phyloP scores from a whole-genome alignment of 2,797 vertebrate genomes.

The Chaetophractus vellerosus region DNA sequence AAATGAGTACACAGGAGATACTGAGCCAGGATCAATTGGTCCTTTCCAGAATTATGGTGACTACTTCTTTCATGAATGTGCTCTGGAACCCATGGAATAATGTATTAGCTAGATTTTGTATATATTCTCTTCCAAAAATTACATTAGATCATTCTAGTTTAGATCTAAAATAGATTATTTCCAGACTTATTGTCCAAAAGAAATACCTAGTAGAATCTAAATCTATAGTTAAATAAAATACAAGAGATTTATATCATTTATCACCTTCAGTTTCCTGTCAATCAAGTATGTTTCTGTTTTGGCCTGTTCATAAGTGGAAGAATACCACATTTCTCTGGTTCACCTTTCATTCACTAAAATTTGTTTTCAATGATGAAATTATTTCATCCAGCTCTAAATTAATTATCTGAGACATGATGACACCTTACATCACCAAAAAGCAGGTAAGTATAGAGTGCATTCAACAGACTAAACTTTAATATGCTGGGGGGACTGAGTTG shows the following conservation, averaged over 20 bases:
- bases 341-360: conserved; percentile 5
- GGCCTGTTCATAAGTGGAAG: background rate
- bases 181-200: conserved; percentile 1
- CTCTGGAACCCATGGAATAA: background rate
- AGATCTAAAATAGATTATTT: background rate
- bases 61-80: background rate
- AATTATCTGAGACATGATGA: background rate
- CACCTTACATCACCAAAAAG: background rate
- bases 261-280: background rate
- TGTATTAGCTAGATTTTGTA: background rate
- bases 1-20: background rate
- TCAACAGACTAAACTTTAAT: background rate
- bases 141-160: background rate
- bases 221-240: conserved; percentile 42
- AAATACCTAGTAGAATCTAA: background rate
- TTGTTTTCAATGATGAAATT: conserved; percentile 40
- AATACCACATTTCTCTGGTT: background rate
- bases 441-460: background rate
- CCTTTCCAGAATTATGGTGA: background rate
- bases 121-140: background rate
- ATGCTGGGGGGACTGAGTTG: background rate
- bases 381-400: background rate
- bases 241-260: background rate
- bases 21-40: background rate
- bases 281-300: background rate